phyloP scores from a whole-genome alignment of 1,140 invertebrate species.

The Mya arenaria region DNA sequence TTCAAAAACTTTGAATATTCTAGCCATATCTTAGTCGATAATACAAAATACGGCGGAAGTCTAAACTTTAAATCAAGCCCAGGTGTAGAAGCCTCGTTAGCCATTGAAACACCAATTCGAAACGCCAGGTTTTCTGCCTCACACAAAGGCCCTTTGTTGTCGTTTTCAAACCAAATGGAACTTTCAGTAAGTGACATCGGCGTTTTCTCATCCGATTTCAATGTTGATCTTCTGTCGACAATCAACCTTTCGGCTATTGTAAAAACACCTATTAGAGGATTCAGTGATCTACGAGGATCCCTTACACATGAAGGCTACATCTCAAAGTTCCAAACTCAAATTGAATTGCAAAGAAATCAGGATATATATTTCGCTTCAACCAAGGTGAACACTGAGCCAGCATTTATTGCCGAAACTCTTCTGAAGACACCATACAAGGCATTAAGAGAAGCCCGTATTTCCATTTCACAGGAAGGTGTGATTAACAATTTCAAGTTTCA shows the following conservation, averaged over 20 bases:
- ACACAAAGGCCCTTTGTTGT: not conserved
- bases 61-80: not conserved
- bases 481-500: constrained; percentile 18
- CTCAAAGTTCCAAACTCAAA: not conserved
- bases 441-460: not conserved
- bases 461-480: not conserved
- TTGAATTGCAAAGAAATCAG: not conserved
- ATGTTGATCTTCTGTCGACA: not conserved
- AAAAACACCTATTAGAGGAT: constrained; percentile 15
- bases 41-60: not conserved
- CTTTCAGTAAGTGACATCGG: not conserved
- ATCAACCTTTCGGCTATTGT: not conserved
- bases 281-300: not conserved
- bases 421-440: not conserved
- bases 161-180: not conserved
- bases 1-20: constrained; percentile 11
- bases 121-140: not conserved
- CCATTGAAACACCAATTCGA: not conserved
- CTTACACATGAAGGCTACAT: not conserved
- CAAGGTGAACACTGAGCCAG: not conserved
- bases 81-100: not conserved
- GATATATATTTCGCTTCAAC: not conserved
- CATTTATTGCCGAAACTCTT: not conserved
- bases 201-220: constrained; percentile 10
- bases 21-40: not conserved